Evolutionary conservation across 2,113 vertebrate genomes (phyloP).

Genomic region (Scolopax mira): DNA sequence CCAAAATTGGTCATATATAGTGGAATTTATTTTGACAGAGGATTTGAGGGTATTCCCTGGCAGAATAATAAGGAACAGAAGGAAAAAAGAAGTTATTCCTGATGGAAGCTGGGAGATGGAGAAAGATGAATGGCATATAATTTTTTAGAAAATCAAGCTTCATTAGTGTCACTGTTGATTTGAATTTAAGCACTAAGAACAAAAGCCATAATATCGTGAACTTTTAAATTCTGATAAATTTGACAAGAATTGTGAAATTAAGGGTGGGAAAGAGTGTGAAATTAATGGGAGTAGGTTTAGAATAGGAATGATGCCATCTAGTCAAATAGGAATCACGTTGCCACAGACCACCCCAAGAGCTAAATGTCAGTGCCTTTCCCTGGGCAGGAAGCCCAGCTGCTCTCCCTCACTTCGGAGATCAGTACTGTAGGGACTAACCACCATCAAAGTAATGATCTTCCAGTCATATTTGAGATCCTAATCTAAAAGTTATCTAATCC

Average conservation of each 20-base stretch:
- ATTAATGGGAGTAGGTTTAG: not conserved
- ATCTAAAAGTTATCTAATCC: not conserved
- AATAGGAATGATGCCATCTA: accelerated
- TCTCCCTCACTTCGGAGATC: not conserved
- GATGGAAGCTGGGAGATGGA: not conserved
- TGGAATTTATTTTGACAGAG: not conserved
- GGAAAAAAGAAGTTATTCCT: not conserved
- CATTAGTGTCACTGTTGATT: not conserved
- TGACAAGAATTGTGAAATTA: not conserved
- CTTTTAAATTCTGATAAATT: not conserved
- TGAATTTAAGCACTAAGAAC: not conserved
- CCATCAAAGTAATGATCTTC: not conserved
- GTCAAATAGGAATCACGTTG: not conserved
- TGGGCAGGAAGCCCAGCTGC: not conserved
- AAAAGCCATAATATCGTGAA: accelerated
- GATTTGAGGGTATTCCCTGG: not conserved
- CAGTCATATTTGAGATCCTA: not conserved
- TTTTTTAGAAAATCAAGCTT: not conserved
- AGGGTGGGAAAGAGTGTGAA: too few species aligned
- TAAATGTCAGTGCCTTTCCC: not conserved
- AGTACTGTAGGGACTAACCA: not conserved
- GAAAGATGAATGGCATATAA: not conserved
- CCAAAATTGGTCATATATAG: not conserved
- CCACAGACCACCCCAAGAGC: too few species aligned
- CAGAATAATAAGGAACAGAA: not conserved